Percentiles rank a stretch among this genome's conserved stretches.
phyloP scores from a whole-genome alignment of 2,888 invertebrate genomes.

The Chalcosyrphus nemorum region DNA sequence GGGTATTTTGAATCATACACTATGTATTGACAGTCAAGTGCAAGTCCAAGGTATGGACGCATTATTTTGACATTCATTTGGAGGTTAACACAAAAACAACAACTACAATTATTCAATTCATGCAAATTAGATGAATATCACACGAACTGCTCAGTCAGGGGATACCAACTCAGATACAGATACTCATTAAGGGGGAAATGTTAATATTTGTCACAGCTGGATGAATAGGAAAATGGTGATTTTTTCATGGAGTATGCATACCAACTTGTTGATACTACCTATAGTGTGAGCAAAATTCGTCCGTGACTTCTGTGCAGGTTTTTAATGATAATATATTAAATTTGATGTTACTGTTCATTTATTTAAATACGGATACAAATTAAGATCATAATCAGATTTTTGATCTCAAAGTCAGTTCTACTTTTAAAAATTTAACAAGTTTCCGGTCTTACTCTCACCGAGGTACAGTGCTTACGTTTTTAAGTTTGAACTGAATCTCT shows the following conservation, averaged over 20 bases:
- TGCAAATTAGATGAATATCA: conserved; percentile 63
- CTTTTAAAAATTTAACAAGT: no score
- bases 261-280: background rate
- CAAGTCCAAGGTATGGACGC: conserved; percentile 65
- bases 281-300: conserved; percentile 1
- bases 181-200: conserved; percentile 15
- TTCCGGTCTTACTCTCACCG: no score
- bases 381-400: no score
- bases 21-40: conserved; percentile 58
- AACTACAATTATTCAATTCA: conserved; percentile 58
- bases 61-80: conserved; percentile 51
- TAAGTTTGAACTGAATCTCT: no score
- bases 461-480: no score
- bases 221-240: background rate
- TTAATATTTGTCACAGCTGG: conserved; percentile 37
- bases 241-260: conserved; percentile 7
- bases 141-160: conserved; percentile 46
- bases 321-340: background rate
- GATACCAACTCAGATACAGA: conserved; percentile 1
- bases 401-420: no score
- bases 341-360: background rate
- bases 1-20: conserved; percentile 22
- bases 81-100: conserved; percentile 16
- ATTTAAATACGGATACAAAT: background rate
- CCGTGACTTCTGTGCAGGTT: conserved; percentile 7